Evolutionary conservation across 2,888 invertebrate genomes (phyloP).

Genomic region (Macrophya alboannulata): DNA sequence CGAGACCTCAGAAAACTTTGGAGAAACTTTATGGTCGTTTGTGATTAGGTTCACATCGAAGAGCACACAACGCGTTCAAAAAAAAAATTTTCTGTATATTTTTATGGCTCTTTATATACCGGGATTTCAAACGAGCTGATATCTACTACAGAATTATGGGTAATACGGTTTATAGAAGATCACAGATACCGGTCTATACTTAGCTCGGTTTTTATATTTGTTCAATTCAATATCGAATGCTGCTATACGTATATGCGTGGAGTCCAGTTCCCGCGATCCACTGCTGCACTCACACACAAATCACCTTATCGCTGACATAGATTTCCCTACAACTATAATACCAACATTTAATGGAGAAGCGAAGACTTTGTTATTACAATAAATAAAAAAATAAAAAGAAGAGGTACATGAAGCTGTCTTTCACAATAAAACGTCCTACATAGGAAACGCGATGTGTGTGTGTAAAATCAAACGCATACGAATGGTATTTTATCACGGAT

Average conservation of each 20-base stretch:
- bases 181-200: constrained; percentile 10
- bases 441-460: too few species aligned
- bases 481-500: not conserved
- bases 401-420: too few species aligned
- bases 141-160: constrained; percentile 9
- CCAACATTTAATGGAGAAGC: not conserved
- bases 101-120: not conserved
- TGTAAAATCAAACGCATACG: not conserved
- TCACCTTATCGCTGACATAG: not conserved
- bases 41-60: constrained; percentile 30
- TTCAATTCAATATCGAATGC: constrained; percentile 7
- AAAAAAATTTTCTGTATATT: constrained; percentile 20
- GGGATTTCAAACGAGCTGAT: not conserved
- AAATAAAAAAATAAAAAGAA: too few species aligned
- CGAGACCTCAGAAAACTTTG: not conserved
- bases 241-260: not conserved
- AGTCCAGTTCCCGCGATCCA: not conserved
- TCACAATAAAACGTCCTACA: too few species aligned
- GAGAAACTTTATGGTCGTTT: constrained; percentile 41
- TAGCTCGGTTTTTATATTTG: not conserved
- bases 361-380: not conserved
- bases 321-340: not conserved
- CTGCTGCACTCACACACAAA: not conserved
- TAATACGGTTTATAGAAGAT: constrained; percentile 2
- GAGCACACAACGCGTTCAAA: not conserved